A percentile compares a stretch with the other conserved stretches of the same genome.
These are phyloP conservation scores for Myanophis thanlyinensis DNA, from an alignment of 2,113 vertebrate genomes.

Conservation along the genomic window DNA sequence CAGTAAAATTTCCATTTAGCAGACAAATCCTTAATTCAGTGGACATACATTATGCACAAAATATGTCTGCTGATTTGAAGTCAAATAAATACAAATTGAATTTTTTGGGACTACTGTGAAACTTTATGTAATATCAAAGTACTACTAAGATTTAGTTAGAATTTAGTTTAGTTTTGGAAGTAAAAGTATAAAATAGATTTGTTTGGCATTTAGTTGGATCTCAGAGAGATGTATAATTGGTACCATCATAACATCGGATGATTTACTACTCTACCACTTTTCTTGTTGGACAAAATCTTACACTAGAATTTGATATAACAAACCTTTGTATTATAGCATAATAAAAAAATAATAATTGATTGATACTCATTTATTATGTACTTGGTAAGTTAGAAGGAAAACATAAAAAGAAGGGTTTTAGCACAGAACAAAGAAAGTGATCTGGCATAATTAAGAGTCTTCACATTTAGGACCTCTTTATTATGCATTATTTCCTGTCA, in stretches of 20 bases:
- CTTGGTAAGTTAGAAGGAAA: constrained; percentile 24
- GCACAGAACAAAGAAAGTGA: not conserved
- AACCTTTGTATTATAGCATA: constrained; percentile 29
- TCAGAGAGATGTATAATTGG: not conserved
- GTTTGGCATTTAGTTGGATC: constrained; percentile 9
- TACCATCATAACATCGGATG: not conserved
- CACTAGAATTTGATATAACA: not conserved
- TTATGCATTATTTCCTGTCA: constrained; percentile 2
- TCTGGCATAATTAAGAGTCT: not conserved
- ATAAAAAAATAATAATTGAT: constrained; percentile 38
- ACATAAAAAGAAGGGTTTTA: not conserved
- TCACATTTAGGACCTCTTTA: not conserved
- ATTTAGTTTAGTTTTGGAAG: not conserved
- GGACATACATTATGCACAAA: not conserved
- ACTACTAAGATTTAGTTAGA: not conserved
- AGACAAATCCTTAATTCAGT: not conserved
- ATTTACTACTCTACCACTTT: not conserved
- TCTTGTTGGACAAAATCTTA: not conserved
- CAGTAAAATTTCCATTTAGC: not conserved
- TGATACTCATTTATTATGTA: not conserved
- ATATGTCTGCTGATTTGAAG: not conserved
- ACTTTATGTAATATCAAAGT: not conserved
- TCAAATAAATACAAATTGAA: not conserved
- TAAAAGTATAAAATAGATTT: not conserved
- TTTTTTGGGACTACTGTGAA: not conserved